phyloP scores from a whole-genome alignment of 2,888 invertebrate species.

The Polia nebulosa region DNA sequence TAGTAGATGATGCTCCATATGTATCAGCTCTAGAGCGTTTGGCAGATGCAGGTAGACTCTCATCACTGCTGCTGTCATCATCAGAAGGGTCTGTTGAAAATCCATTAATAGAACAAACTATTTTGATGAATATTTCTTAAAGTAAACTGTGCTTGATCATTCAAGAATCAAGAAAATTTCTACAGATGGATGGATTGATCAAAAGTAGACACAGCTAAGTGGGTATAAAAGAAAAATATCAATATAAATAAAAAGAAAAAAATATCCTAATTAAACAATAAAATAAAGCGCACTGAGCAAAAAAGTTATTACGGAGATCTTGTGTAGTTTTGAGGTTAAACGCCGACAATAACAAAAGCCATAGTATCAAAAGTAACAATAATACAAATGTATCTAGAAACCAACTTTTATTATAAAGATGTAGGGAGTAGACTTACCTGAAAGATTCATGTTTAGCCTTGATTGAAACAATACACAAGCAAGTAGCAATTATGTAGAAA shows the following conservation, averaged over 20 bases:
- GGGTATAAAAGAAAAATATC: not conserved
- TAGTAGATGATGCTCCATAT: constrained; percentile 85
- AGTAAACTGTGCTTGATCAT: not conserved
- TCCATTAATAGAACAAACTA: not conserved
- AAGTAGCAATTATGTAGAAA: not conserved
- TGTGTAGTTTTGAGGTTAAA: constrained; percentile 56
- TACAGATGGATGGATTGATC: not conserved
- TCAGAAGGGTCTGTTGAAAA: constrained; percentile 77
- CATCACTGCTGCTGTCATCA: constrained; percentile 85
- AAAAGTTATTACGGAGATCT: not conserved
- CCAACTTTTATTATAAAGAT: too few species aligned
- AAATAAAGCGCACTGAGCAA: not conserved
- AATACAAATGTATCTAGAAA: not conserved
- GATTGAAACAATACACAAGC: not conserved
- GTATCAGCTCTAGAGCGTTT: constrained; percentile 83
- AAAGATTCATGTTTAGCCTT: constrained; percentile 72
- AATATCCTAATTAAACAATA: too few species aligned
- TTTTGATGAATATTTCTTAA: too few species aligned
- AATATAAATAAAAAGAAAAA: too few species aligned
- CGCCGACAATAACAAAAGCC: constrained; percentile 56
- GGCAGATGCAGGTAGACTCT: constrained; percentile 73
- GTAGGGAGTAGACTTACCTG: constrained; percentile 63
- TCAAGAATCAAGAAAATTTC: not conserved
- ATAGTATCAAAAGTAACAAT: not conserved
- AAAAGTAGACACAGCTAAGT: not conserved